A percentile compares a stretch with the other conserved stretches of the same genome.
Conservation (phyloP, 2,888 invertebrate genomes). For the Catocala nupta region DNA sequence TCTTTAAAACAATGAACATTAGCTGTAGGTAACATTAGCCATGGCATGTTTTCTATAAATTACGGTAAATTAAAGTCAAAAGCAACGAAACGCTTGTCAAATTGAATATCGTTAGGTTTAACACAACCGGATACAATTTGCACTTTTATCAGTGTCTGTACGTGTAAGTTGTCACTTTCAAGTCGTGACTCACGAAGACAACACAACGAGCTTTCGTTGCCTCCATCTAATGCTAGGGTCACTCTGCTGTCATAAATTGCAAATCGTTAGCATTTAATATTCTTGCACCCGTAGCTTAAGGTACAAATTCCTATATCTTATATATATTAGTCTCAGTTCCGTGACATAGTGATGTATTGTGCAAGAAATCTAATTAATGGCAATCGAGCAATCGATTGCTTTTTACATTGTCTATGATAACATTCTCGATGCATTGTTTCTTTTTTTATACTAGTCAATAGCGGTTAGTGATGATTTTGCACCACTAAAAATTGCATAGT, state of each 20-base stretch:
- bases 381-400: conserved; percentile 29
- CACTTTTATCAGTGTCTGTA: conserved; percentile 62
- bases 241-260: conserved; percentile 64
- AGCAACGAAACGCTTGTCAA: conserved; percentile 27
- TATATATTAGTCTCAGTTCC: conserved; percentile 21
- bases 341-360: conserved; percentile 31
- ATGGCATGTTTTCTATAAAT: background rate
- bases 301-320: conserved; percentile 35
- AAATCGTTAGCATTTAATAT: conserved; percentile 62
- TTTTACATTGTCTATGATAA: conserved; percentile 21
- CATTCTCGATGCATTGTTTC: conserved; percentile 32
- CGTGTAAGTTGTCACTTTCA: conserved; percentile 76
- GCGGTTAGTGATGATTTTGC: conserved; percentile 11
- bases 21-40: too few species aligned
- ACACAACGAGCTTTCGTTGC: conserved; percentile 67
- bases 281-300: conserved; percentile 51
- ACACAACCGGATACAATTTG: conserved; percentile 55
- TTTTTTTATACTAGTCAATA: conserved; percentile 14
- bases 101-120: conserved; percentile 37
- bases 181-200: conserved; percentile 77
- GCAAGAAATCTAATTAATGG: conserved; percentile 42
- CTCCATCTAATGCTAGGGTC: conserved; percentile 58
- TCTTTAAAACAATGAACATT: too few species aligned
- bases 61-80: conserved; percentile 11
- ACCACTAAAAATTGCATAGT: background rate